Base-by-base conservation (phyloP, 2,113 vertebrate genomes). In the Alethe diademata region DNA sequence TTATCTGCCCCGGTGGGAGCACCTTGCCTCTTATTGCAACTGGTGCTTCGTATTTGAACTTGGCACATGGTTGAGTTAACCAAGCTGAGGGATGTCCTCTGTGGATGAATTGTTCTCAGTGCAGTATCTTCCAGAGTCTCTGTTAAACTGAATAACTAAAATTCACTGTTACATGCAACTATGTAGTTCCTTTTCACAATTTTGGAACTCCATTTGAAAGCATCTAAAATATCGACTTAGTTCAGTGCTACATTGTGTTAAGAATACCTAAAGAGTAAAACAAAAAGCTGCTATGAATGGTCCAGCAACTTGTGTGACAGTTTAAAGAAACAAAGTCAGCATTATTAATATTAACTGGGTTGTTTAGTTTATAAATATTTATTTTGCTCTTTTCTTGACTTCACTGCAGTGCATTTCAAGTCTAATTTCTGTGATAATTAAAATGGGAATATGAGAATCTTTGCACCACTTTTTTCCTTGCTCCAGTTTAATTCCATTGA, bases 311-410 rank as follows among this genome's bases (percentile, higher is more conserved):
- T 1, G 2, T 71, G 36, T 57, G 89, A 48, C 58, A 51, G 64
- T 88, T 87, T 81, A 85, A 91, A 96, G 54, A 61, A 75, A 71
- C 42, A 74, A 85, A 92, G 57, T 33, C 29, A 58, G 67, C 7
- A 4, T 89, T 86, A 57, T 65, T 72, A 67, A 13, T 79, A 87
- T 80, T 73, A 71, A 56, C 8, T n/a, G 13, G 0, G 0, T 78
- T 94, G 10, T 71, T 93, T 79, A 50, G 45, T 93, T 90, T 83
- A 78, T 84, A 84, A 91, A 70, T 62, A 84, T 17, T 31, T 62
- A 70, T 85, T 92, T 94, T 61, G 70, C 48, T 10, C 86, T 90
- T 93, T 86, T 67, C 58, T 91, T 51, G 28, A 60, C 43, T 94
- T 74, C 22, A 50, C 47, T 90, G 90, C 38, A 56, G 18, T 86